Evolutionary conservation across 2,888 invertebrate species (phyloP).

Genomic region (Augochlorella aurata): DNA sequence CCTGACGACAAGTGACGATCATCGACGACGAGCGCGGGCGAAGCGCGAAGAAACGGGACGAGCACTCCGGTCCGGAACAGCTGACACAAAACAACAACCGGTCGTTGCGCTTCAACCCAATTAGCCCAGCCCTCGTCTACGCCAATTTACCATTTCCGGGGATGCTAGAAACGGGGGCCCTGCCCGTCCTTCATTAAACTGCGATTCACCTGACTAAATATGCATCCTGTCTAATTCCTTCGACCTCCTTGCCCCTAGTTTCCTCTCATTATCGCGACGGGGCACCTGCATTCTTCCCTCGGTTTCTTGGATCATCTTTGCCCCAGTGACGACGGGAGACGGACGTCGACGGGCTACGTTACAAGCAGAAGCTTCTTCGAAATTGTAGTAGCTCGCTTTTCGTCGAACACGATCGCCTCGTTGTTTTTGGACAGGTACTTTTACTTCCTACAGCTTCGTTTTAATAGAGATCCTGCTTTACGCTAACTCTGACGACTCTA

Average conservation of each 20-base stretch:
- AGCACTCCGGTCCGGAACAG: constrained; percentile 31
- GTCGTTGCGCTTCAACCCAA: constrained; percentile 52
- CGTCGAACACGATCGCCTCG: too few relatives aligned
- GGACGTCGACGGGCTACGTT: too few relatives aligned
- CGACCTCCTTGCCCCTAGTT: constrained; percentile 18
- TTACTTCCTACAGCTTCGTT: too few relatives aligned
- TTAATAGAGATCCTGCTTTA: too few relatives aligned
- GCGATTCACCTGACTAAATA: constrained; percentile 60
- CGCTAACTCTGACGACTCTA: too few relatives aligned
- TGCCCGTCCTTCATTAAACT: constrained; percentile 53
- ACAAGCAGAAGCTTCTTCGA: too few relatives aligned
- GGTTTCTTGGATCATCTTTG: constrained; percentile 59
- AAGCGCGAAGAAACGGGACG: constrained; percentile 36
- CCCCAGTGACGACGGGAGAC: constrained; percentile 11
- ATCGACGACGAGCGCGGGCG: constrained; percentile 4
- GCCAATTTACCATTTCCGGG: constrained; percentile 60
- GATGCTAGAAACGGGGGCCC: constrained; percentile 28
- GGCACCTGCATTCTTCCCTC: constrained; percentile 54
- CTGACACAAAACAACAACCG: constrained; percentile 47
- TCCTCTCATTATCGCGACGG: constrained; percentile 10
- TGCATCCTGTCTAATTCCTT: constrained; percentile 52
- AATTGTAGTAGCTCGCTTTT: too few relatives aligned
- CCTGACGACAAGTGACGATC: background rate
- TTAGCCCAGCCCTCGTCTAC: constrained; percentile 57
- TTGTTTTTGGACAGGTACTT: too few relatives aligned